Evolutionary conservation across 2,888 invertebrate genomes (phyloP), one percentile per base, ranked within the genome.

Genomic region (Polydrusus pterygomalis): DNA sequence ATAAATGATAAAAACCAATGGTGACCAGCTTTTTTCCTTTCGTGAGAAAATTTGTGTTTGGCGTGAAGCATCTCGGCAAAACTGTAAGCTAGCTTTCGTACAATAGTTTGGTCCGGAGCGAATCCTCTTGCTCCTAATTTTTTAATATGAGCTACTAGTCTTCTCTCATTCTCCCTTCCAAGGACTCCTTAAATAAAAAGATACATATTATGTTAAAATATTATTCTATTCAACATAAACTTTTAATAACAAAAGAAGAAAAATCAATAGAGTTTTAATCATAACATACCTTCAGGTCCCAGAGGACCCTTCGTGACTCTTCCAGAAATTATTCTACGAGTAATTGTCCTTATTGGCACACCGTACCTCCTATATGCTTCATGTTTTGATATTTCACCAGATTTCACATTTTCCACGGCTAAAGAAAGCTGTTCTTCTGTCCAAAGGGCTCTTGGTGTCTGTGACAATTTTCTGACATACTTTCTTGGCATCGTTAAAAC

Each of bases 141-240:
- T 17, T 62, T 43, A 17, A 60, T 73, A 45, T 73, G 62, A 15
- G 67, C 58, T n/a, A 73, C 68, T 34, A 73, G 47, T 38, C 73
- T 34, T 40, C 40, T 67, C 30, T 68, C 62, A n/a, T 73, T 67
- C 30, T 68, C 38, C 30, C 34, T 58, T 11, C 58, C 58, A 56
- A 20, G 56, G 20, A 20, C 56, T 20, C 56, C 56, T 56, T 13
- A 54, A 54, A 45, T 15, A 45, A 45, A 45, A n/a, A 15, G 45
- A n/a, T n/a, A 7, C 3, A 15, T 15, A 9, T 7, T 45, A 45
- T 45, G 45, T 45, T 45, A 45, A 45, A 45, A 45, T 45, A 15
- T 45, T 45, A 3, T 3, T 15, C 10, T 45, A 15, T 45, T n/a
- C 13, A 15, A 45, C 10, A 45, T 45, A 45, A 45, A 45, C 15